Conservation (phyloP, 23 tunicate species). For the Ciona savignyi region DNA sequence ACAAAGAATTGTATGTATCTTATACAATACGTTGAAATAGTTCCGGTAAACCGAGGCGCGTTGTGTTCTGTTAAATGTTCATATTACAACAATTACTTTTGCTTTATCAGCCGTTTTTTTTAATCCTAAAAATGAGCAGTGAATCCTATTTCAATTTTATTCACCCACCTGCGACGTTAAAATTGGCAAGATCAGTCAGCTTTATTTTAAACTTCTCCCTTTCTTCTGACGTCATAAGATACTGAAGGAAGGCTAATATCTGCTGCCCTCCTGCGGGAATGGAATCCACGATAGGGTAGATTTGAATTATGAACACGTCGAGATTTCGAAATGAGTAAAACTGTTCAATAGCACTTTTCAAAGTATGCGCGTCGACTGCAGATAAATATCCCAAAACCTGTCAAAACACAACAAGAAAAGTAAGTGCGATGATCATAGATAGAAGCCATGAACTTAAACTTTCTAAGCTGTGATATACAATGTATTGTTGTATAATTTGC, state of each 20-base stretch:
- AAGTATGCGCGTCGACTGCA: conserved; percentile 5
- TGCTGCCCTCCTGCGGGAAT: conserved; percentile 19
- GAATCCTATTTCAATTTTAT: too few species aligned
- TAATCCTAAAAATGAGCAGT: too few species aligned
- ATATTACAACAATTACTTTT: too few species aligned
- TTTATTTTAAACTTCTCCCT: conserved; percentile 15
- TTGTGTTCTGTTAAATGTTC: too few species aligned
- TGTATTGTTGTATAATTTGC: neutral
- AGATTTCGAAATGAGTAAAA: conserved; percentile 23
- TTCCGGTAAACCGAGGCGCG: too few species aligned
- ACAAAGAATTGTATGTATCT: too few species aligned
- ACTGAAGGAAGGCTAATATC: conserved; percentile 42
- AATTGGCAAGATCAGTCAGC: conserved; percentile 27
- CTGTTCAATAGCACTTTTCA: conserved; percentile 31
- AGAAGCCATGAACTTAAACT: neutral
- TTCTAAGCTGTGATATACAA: neutral
- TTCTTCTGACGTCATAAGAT: conserved; percentile 25
- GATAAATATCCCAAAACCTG: conserved; percentile 19
- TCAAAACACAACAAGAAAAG: neutral
- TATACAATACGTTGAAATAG: too few species aligned
- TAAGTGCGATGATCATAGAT: neutral
- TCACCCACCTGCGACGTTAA: conserved; percentile 19
- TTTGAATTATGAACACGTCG: conserved; percentile 23
- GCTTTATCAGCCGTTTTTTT: too few species aligned
- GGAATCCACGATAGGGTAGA: conserved; percentile 34